These are phyloP conservation scores for Pomacea maculata DNA, from an alignment of 1,140 invertebrate genomes.

Conservation along the genomic window DNA sequence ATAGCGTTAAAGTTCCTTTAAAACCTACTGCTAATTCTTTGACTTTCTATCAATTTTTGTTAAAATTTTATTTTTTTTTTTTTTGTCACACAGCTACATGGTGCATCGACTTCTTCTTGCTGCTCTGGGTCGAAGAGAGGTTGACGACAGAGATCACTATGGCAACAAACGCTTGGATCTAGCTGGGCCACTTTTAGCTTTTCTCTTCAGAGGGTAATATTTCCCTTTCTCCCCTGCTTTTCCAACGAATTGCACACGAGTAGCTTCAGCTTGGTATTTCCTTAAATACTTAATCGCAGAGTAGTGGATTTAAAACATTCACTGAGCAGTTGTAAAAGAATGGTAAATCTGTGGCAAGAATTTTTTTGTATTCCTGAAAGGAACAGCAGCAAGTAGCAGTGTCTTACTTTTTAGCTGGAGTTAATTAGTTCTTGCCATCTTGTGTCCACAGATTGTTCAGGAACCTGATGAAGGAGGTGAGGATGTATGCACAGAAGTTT, in stretches of 20 bases:
- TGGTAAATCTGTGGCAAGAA: too few relatives aligned
- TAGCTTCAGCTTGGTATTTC: neutral
- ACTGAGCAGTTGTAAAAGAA: too few relatives aligned
- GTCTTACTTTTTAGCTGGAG: neutral
- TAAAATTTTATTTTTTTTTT: too few relatives aligned
- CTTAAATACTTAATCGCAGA: too few relatives aligned
- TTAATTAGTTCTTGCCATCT: too few relatives aligned
- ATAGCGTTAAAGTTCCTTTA: too few relatives aligned
- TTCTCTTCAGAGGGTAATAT: constrained; percentile 85
- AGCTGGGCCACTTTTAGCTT: constrained; percentile 94
- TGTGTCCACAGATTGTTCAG: constrained; percentile 58
- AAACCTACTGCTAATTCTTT: too few relatives aligned
- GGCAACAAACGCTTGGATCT: constrained; percentile 98
- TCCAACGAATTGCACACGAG: neutral
- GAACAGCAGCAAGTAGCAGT: too few relatives aligned
- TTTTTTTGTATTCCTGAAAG: too few relatives aligned
- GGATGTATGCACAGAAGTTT: constrained; percentile 98
- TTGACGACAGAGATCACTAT: constrained; percentile 99
- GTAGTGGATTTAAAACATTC: too few relatives aligned
- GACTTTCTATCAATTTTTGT: too few relatives aligned
- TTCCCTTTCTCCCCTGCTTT: neutral
- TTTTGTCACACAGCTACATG: constrained; percentile 80
- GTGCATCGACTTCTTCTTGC: constrained; percentile 94
- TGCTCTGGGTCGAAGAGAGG: constrained; percentile 91
- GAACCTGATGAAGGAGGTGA: constrained; percentile 72